Evolutionary conservation across 2,797 vertebrate species (phyloP).

Genomic region (Liasis olivaceus): DNA sequence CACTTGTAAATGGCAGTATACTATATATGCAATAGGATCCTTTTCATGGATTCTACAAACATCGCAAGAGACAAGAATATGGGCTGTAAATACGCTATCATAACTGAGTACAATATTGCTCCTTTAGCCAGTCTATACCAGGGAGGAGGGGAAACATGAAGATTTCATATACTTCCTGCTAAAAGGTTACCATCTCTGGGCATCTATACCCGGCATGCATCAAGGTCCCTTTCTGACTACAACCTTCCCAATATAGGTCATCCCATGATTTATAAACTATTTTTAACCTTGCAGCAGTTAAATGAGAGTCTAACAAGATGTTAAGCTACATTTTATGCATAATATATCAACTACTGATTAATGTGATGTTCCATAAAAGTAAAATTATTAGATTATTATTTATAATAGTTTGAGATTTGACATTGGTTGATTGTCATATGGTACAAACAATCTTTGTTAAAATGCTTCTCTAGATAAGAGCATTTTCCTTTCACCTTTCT

Average conservation of each 20-base stretch:
- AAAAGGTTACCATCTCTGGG: not conserved
- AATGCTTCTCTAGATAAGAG: not conserved
- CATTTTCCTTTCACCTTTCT: slow-evolving; percentile 3
- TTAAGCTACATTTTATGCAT: not conserved
- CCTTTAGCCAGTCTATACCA: not conserved
- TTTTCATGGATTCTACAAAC: not conserved
- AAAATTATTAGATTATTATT: not conserved
- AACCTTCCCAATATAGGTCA: not conserved
- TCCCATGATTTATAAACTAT: not conserved
- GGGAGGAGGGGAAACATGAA: not conserved
- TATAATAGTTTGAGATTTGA: not conserved
- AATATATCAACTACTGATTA: not conserved
- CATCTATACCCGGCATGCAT: not conserved
- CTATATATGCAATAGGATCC: not conserved
- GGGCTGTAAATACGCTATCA: not conserved
- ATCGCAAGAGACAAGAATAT: not conserved
- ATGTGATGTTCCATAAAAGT: not conserved
- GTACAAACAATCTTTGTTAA: not conserved
- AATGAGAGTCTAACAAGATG: not conserved
- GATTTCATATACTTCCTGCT: not conserved
- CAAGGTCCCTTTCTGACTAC: not conserved
- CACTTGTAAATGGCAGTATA: not conserved
- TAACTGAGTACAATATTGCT: not conserved
- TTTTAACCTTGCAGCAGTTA: not conserved
- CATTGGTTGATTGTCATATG: not conserved